Percentiles rank a stretch among this genome's conserved stretches.
These are phyloP conservation scores for Resseliella maxima DNA, from an alignment of 2,888 invertebrate genomes.

Conservation along the genomic window DNA sequence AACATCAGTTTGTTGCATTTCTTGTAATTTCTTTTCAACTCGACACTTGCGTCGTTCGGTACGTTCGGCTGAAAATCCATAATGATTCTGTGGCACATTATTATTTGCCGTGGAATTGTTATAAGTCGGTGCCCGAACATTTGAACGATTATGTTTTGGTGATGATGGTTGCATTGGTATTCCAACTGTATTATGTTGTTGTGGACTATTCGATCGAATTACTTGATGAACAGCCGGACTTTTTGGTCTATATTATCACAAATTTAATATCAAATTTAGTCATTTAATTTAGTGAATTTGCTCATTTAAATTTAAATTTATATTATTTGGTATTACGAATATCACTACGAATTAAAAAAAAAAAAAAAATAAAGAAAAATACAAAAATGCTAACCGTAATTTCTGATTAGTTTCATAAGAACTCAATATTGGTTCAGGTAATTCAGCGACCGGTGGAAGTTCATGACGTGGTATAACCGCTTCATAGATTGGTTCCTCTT, in stretches of 20 bases:
- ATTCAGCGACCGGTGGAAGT: constrained; percentile 65
- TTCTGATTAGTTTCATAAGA: constrained; percentile 59
- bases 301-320: constrained; percentile 52
- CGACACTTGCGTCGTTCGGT: constrained; percentile 85
- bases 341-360: too few species aligned
- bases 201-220: constrained; percentile 63
- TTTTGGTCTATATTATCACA: constrained; percentile 62
- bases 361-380: not conserved
- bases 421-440: constrained; percentile 60
- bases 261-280: too few species aligned
- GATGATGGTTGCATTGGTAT: constrained; percentile 65
- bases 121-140: constrained; percentile 66
- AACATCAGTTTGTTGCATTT: constrained; percentile 73
- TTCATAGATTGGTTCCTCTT: constrained; percentile 85
- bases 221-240: constrained; percentile 65
- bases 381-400: constrained; percentile 48
- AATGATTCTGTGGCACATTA: constrained; percentile 61
- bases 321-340: not conserved
- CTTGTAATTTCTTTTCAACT: constrained; percentile 86
- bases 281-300: too few species aligned
- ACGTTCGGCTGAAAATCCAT: constrained; percentile 71
- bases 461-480: constrained; percentile 81
- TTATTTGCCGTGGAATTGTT: constrained; percentile 62
- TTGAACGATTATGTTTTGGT: constrained; percentile 69
- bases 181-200: constrained; percentile 60